phyloP scores from a whole-genome alignment of 2,888 invertebrate genomes.

The Dromius quadrimaculatus region DNA sequence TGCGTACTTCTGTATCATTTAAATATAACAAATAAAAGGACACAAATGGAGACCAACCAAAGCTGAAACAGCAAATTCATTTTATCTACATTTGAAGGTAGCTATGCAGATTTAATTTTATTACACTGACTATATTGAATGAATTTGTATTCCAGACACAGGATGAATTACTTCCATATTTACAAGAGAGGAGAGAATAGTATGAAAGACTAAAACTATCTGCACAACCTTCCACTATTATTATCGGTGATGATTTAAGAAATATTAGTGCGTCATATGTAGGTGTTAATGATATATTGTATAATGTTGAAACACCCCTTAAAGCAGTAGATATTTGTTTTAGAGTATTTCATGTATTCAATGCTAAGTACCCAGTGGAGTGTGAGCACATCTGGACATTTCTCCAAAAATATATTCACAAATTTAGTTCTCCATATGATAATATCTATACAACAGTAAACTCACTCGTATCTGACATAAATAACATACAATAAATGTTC shows the following conservation, averaged over 20 bases:
- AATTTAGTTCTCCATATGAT: slow-evolving; percentile 1
- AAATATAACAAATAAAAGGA: not conserved
- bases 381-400: slow-evolving; percentile 13
- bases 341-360: slow-evolving; percentile 23
- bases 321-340: slow-evolving; percentile 45
- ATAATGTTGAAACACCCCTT: slow-evolving; percentile 7
- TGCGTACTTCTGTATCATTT: not conserved
- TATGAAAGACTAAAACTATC: not conserved
- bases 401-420: slow-evolving; percentile 7
- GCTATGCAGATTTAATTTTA: not conserved
- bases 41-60: not conserved
- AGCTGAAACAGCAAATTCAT: not conserved
- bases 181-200: not conserved
- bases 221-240: not conserved
- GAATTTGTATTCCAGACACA: not conserved
- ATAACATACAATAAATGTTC: slow-evolving; percentile 2
- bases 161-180: not conserved
- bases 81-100: slow-evolving; percentile 4
- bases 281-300: slow-evolving; percentile 1
- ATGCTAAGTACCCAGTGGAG: slow-evolving; percentile 35
- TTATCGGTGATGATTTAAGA: not conserved
- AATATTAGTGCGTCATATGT: not conserved
- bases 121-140: not conserved
- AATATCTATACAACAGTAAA: slow-evolving; percentile 2
- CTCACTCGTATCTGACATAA: slow-evolving; percentile 13